Conservation (phyloP, 2,113 vertebrate species). For the Cololabis saira region DNA sequence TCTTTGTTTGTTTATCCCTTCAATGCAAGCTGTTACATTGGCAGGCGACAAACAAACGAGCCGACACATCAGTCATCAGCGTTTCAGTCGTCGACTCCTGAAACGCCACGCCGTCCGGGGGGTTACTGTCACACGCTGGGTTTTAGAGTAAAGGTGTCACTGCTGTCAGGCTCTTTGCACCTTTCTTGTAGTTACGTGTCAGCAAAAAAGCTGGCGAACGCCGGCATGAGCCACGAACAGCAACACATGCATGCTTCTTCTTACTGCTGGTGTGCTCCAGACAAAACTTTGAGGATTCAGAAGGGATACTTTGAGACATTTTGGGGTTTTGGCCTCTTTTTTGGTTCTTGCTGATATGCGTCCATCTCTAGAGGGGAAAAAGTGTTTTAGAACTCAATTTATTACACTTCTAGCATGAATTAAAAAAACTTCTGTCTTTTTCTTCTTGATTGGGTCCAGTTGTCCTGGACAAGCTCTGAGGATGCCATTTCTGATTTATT, state of each 20-base stretch:
- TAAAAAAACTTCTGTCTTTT: no score
- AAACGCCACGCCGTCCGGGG: constrained; percentile 13
- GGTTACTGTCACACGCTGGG: neutral
- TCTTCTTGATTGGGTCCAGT: no score
- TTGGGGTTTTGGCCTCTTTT: neutral
- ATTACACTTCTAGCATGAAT: no score
- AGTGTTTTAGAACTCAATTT: no score
- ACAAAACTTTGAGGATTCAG: neutral
- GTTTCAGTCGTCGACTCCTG: constrained; percentile 11
- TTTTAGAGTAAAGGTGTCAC: neutral
- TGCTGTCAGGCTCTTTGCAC: neutral
- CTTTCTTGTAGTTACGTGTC: neutral
- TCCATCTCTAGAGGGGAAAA: no score
- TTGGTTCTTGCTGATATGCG: no score
- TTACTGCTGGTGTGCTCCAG: neutral
- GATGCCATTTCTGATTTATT: no score
- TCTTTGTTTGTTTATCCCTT: constrained; percentile 60
- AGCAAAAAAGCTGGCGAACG: constrained; percentile 14
- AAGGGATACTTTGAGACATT: constrained; percentile 17
- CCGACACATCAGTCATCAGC: constrained; percentile 45
- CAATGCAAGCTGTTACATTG: constrained; percentile 71
- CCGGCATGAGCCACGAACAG: constrained; percentile 3
- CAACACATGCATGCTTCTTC: constrained; percentile 18
- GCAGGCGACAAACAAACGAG: constrained; percentile 56
- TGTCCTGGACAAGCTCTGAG: no score